Evolutionary conservation across 2,797 vertebrate species (phyloP), one percentile per base, ranked within the genome.

Genomic region (Crocidura indochinensis): DNA sequence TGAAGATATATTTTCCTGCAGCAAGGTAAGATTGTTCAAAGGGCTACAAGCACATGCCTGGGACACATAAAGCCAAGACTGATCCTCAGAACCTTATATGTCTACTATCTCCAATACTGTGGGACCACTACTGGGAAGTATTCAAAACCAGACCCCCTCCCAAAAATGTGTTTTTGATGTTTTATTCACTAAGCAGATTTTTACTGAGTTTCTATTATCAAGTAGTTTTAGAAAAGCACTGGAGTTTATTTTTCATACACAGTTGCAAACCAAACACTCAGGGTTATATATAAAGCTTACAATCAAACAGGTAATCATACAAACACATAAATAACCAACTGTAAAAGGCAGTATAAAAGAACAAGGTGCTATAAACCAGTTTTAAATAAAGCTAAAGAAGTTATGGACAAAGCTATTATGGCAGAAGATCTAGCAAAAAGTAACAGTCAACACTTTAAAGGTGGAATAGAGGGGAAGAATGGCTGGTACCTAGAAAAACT

Each of bases 121-220:
- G 56, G 19, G 15, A 60, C 56, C 56, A 60, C 56, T 60, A 17
- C 56, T 60, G 6, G 19, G 56, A 60, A 60, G 56, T 20, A 17
- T 7, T 17, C 56, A 6, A 20, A 60, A 19, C 5, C 56, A 60
- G 56, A 60, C 38, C 38, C 38, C 2, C 38, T 38, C 38, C 38
- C 38, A 38, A 60, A 60, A 51, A 60, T 19, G 56, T 19, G 22
- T 20, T 4, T 17, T 60, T 65, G 17, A 9, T 64, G 10, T 80
- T 88, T 93, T 49, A 71, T 38, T 77, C 73, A 94, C 20, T 86
- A 88, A 84, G 47, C 17, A 94, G 38, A 79, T 60, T 92, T 84
- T 92, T 74, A 78, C 8, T n/a, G 64, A 89, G 2, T 73, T 65
- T 44, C 56, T 80, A 62, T 11, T 71, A 29, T 29, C 12, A 64